These are phyloP conservation scores for Drosophila santomea DNA, from an alignment of 1,140 invertebrate species.

Conservation along the genomic window DNA sequence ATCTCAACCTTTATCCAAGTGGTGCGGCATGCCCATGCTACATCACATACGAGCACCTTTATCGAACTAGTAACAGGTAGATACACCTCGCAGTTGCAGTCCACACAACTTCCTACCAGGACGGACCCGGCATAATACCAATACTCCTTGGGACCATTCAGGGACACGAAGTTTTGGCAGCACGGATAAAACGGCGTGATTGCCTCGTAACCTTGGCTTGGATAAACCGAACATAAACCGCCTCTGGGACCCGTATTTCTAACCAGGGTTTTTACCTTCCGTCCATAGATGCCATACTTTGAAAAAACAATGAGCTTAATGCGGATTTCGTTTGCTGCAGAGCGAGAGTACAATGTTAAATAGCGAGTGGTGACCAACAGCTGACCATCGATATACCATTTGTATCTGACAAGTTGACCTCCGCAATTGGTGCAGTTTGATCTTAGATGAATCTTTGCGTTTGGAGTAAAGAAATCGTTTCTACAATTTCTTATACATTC, in stretches of 20 bases:
- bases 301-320: conserved; percentile 3
- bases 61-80: conserved; percentile 22
- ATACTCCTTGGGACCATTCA: conserved; percentile 22
- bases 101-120: conserved; percentile 20
- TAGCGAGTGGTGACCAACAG: background rate
- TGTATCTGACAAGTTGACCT: background rate
- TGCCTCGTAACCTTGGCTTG: conserved; percentile 23
- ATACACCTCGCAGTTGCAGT: conserved; percentile 19
- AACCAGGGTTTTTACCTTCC: background rate
- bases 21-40: conserved; percentile 5
- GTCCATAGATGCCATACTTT: conserved; percentile 13
- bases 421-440: conserved; percentile 33
- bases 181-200: conserved; percentile 35
- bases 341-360: conserved; percentile 5
- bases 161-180: conserved; percentile 14
- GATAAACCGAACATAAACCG: conserved; percentile 21
- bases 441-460: conserved; percentile 12
- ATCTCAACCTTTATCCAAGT: conserved; percentile 20
- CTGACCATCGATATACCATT: conserved; percentile 34
- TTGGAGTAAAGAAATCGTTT: background rate
- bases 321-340: background rate
- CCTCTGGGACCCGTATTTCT: background rate
- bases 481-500: conserved; percentile 35
- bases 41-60: conserved; percentile 43
- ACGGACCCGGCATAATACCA: conserved; percentile 36